phyloP scores from a whole-genome alignment of 2,113 vertebrate genomes.

The Prunella fulvescens region DNA sequence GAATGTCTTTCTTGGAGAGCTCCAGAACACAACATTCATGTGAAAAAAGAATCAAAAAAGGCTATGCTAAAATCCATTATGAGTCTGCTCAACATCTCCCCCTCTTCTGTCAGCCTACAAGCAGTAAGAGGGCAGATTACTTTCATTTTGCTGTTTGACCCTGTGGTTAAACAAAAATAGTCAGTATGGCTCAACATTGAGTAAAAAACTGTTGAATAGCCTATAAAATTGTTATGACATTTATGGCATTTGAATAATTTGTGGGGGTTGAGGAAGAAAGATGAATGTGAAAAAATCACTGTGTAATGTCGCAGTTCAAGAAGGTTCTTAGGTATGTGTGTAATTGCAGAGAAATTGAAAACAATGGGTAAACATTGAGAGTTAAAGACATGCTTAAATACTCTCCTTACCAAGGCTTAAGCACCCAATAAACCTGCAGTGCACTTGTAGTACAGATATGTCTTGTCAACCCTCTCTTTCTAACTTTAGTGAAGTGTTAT shows the following conservation, averaged over 20 bases:
- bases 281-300: neutral
- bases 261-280: neutral
- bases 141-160: neutral
- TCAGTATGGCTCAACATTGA: neutral
- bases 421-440: neutral
- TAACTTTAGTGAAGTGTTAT: constrained; percentile 43
- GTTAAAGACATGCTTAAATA: constrained; percentile 28
- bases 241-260: neutral
- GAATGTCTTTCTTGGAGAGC: neutral
- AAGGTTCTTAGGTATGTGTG: neutral
- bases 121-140: neutral
- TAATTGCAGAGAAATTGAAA: neutral
- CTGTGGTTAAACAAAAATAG: neutral
- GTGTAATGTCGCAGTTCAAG: neutral
- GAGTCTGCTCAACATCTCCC: neutral
- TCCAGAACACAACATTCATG: neutral
- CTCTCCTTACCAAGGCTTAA: neutral
- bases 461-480: constrained; percentile 3
- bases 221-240: neutral
- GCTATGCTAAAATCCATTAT: neutral
- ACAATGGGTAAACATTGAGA: neutral
- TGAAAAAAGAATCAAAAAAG: neutral
- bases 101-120: neutral
- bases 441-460: neutral
- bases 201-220: neutral